phyloP scores from a whole-genome alignment of 2,888 invertebrate species.

The Corbicula japonica region DNA sequence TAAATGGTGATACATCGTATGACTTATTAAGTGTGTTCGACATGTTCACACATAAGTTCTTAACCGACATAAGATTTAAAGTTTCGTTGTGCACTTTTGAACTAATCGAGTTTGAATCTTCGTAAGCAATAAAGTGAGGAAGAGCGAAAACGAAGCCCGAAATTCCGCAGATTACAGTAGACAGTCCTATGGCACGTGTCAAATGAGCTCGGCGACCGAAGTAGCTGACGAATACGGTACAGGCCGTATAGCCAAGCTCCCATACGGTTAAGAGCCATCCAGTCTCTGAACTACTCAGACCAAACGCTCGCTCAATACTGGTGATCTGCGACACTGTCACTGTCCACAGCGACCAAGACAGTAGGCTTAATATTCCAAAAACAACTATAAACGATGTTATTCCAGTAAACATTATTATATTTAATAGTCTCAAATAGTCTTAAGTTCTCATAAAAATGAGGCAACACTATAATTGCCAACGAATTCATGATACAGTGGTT shows the following conservation, averaged over 20 bases:
- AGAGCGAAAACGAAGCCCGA: conserved; percentile 19
- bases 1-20: too few species aligned
- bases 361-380: conserved; percentile 23
- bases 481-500: too few species aligned
- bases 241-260: conserved; percentile 25
- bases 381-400: conserved; percentile 46
- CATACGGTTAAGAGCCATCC: conserved; percentile 31
- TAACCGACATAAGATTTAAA: too few species aligned
- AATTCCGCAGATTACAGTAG: conserved; percentile 27
- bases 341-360: conserved; percentile 37
- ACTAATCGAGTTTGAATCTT: too few species aligned
- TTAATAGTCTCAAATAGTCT: too few species aligned
- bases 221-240: conserved; percentile 20
- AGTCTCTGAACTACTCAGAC: conserved; percentile 28
- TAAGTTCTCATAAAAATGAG: too few species aligned
- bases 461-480: too few species aligned
- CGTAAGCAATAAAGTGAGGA: conserved; percentile 29
- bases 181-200: conserved; percentile 19
- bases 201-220: conserved; percentile 20
- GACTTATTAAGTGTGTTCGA: too few species aligned
- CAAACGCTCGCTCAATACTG: conserved; percentile 32
- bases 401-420: too few species aligned
- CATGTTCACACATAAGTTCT: too few species aligned
- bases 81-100: too few species aligned
- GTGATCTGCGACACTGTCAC: conserved; percentile 31